Base-by-base conservation (phyloP, 2,888 invertebrate genomes). In the Dryadula phaetusa region DNA sequence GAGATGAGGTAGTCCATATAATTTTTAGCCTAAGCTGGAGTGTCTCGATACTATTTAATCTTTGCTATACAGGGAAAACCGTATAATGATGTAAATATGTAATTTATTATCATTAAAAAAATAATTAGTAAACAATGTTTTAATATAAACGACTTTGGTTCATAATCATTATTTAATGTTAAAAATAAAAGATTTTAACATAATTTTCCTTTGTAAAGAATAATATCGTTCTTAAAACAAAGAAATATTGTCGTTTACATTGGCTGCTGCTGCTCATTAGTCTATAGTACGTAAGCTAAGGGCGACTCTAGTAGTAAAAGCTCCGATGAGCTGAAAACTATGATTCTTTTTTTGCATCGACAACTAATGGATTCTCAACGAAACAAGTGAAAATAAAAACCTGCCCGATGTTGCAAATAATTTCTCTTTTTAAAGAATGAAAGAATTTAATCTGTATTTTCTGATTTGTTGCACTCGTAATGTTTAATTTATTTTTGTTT, bases 301-400 rank as follows among this genome's bases (percentile, higher is more conserved):
- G 69, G 66, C 62, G 69, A 62, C 28, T 70, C 67, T 58, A 72
- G 72, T 66, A 77, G 69, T 70, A 72, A 81, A 79, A 79, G 77
- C 78, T 81, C 74, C 79, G 79, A 77, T 81, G 77, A 82, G 78
- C 75, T 80, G 76, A 80, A 82, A 81, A 82, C 79, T 81, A 79
- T 78, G 78, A 70, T 75, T 75, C 73, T 75, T 76, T 81, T 79
- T 79, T 79, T 72, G 73, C 70, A 69, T 63, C 72, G 70, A 72
- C 74, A 74, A 76, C 82, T 86, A 87, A 87, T 87, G 85, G 85
- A 85, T 83, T 83, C 79, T 74, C 75, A 80, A 74, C 68, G 78
- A 77, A 75, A 73, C 71, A 76, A 79, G 80, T 74, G 40, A 67
- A 67, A 67, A 70, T 70, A 67, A 67, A 70, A 70, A 64, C 68